A percentile compares a stretch with the other conserved stretches of the same genome.
These are phyloP conservation scores for Mamestra brassicae DNA, from an alignment of 2,888 invertebrate genomes.

Conservation along the genomic window DNA sequence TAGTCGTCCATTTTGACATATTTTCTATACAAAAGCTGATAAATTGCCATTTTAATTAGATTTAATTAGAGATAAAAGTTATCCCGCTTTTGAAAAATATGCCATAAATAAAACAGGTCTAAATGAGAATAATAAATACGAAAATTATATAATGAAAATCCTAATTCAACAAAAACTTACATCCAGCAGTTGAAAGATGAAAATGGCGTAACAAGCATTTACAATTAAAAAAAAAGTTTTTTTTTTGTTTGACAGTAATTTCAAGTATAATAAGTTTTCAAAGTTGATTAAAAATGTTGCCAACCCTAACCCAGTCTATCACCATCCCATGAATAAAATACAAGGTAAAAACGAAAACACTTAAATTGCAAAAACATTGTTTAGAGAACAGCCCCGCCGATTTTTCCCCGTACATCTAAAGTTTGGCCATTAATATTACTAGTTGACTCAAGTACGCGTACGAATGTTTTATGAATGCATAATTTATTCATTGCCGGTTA, in stretches of 20 bases:
- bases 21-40: too few relatives aligned
- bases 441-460: slow-evolving; percentile 72
- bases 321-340: slow-evolving; percentile 29
- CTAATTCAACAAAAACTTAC: neutral
- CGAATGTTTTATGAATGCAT: slow-evolving; percentile 77
- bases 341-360: slow-evolving; percentile 18
- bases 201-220: neutral
- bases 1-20: too few relatives aligned
- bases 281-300: neutral
- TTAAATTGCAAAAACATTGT: slow-evolving; percentile 41
- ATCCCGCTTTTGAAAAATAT: too few relatives aligned
- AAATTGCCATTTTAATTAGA: too few relatives aligned
- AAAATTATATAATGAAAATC: neutral
- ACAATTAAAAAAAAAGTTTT: neutral
- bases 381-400: slow-evolving; percentile 17
- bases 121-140: too few relatives aligned
- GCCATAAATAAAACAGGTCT: too few relatives aligned
- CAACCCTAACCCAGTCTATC: slow-evolving; percentile 4
- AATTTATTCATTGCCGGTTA: slow-evolving; percentile 83
- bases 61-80: too few relatives aligned
- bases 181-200: neutral
- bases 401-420: slow-evolving; percentile 52
- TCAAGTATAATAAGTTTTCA: neutral
- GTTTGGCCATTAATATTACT: slow-evolving; percentile 69
- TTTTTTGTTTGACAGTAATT: neutral